Percentiles rank a stretch among this genome's conserved stretches.
These are phyloP conservation scores for Drosophila tsacasi DNA, from an alignment of 1,140 invertebrate genomes.

Conservation along the genomic window DNA sequence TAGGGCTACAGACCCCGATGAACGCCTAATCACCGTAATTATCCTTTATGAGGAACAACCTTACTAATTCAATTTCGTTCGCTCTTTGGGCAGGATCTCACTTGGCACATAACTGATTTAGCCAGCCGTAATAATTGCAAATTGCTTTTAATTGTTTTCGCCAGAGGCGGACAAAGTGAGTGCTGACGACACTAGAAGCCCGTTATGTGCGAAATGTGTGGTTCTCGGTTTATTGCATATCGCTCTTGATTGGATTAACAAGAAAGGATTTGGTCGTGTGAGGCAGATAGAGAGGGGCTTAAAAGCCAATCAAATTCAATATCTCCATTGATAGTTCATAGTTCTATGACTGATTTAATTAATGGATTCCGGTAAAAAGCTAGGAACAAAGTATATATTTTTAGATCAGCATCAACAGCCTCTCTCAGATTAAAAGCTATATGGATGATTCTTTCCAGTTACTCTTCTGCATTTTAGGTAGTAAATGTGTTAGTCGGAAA, in stretches of 20 bases:
- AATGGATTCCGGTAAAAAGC: neutral
- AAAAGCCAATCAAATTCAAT: conserved; percentile 27
- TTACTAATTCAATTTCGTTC: conserved; percentile 72
- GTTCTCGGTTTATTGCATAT: conserved; percentile 5
- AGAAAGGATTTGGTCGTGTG: conserved; percentile 12
- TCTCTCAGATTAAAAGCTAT: too few relatives aligned
- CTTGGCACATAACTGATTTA: conserved; percentile 70
- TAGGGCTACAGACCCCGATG: neutral
- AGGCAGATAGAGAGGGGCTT: neutral
- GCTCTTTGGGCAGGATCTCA: conserved; percentile 44
- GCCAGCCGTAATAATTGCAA: conserved; percentile 72
- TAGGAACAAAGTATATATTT: too few relatives aligned
- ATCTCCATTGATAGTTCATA: neutral
- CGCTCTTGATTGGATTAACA: conserved; percentile 41
- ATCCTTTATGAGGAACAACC: conserved; percentile 64
- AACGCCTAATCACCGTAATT: conserved; percentile 63
- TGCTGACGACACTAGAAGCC: neutral
- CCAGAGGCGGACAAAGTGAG: conserved; percentile 34
- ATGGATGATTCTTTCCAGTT: too few relatives aligned
- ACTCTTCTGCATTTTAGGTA: too few relatives aligned
- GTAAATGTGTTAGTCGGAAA: too few relatives aligned
- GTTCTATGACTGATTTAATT: neutral
- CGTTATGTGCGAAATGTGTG: conserved; percentile 8
- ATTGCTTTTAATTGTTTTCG: conserved; percentile 76
- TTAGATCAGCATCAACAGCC: too few relatives aligned